Evolutionary conservation across 2,888 invertebrate species (phyloP).

Genomic region (Tinea semifulvella): DNA sequence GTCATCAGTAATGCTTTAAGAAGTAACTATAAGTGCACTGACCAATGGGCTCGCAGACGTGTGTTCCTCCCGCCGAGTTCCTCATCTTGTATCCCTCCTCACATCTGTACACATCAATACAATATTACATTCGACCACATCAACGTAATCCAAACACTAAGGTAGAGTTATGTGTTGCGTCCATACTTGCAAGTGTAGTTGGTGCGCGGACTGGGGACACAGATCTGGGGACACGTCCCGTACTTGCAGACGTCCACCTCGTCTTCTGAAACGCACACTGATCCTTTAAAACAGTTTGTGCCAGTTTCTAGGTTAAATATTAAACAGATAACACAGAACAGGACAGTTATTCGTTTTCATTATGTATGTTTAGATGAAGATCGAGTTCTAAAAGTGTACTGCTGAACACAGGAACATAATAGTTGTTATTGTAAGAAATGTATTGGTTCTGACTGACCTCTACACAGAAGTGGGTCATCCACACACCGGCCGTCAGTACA

Average conservation of each 20-base stretch:
- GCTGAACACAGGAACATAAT: neutral
- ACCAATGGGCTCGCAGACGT: slow-evolving; percentile 68
- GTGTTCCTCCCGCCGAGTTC: slow-evolving; percentile 19
- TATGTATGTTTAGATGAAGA: no score
- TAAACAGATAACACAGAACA: no score
- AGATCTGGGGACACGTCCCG: slow-evolving; percentile 81
- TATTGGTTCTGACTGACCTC: neutral
- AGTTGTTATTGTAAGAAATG: neutral
- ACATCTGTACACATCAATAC: slow-evolving; percentile 67
- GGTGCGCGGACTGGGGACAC: slow-evolving; percentile 60
- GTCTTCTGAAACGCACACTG: no score
- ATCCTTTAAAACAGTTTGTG: no score
- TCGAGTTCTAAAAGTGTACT: no score
- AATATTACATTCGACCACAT: neutral
- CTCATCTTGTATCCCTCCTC: slow-evolving; percentile 69
- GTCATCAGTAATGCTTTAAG: no score
- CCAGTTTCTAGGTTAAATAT: no score
- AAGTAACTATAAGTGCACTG: slow-evolving; percentile 18
- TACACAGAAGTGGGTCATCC: slow-evolving; percentile 18
- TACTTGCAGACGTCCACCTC: slow-evolving; percentile 62
- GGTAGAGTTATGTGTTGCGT: neutral
- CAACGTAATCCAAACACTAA: neutral
- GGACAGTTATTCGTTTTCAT: no score
- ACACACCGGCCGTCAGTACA: slow-evolving; percentile 49
- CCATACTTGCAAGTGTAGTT: slow-evolving; percentile 48